phyloP scores from a whole-genome alignment of 2,888 invertebrate genomes.

The Caenorhabditis plicata region DNA sequence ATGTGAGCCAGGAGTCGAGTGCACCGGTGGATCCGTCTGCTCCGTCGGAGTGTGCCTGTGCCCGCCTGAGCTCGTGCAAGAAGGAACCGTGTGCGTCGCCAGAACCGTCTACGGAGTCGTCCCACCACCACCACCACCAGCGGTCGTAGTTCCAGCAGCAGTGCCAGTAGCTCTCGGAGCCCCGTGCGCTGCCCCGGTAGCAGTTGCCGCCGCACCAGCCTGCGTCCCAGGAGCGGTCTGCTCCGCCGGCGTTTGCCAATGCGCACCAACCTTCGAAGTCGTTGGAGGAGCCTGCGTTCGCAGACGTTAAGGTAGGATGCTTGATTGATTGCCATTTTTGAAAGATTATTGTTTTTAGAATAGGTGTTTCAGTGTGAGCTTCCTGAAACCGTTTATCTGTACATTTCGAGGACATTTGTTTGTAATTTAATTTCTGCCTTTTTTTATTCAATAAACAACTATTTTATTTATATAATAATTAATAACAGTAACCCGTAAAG shows the following conservation, averaged over 20 bases:
- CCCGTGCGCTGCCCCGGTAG: slow-evolving; percentile 47
- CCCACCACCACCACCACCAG: slow-evolving; percentile 54
- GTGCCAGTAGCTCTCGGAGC: slow-evolving; percentile 39
- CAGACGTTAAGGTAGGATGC: too few species aligned
- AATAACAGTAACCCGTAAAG: too few species aligned
- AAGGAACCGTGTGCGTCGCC: slow-evolving; percentile 64
- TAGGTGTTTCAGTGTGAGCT: too few species aligned
- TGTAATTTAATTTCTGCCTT: too few species aligned
- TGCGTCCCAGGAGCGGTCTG: slow-evolving; percentile 53
- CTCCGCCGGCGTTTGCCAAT: slow-evolving; percentile 50
- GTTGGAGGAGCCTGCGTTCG: slow-evolving; percentile 47
- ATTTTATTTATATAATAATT: too few species aligned
- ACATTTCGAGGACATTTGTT: too few species aligned
- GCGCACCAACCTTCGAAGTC: slow-evolving; percentile 45
- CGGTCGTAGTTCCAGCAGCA: slow-evolving; percentile 41
- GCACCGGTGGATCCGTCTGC: slow-evolving; percentile 65
- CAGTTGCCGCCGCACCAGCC: slow-evolving; percentile 35
- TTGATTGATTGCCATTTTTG: too few species aligned
- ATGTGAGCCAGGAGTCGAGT: slow-evolving; percentile 64
- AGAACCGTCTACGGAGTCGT: slow-evolving; percentile 62
- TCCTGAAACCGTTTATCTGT: too few species aligned
- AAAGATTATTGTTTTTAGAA: too few species aligned
- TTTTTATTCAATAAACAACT: too few species aligned
- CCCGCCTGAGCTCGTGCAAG: slow-evolving; percentile 64
- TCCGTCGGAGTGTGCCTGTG: slow-evolving; percentile 64